Evolutionary conservation across 92 coral and sea anemone species (phyloP).

Genomic region (Palythoa grandiflora): DNA sequence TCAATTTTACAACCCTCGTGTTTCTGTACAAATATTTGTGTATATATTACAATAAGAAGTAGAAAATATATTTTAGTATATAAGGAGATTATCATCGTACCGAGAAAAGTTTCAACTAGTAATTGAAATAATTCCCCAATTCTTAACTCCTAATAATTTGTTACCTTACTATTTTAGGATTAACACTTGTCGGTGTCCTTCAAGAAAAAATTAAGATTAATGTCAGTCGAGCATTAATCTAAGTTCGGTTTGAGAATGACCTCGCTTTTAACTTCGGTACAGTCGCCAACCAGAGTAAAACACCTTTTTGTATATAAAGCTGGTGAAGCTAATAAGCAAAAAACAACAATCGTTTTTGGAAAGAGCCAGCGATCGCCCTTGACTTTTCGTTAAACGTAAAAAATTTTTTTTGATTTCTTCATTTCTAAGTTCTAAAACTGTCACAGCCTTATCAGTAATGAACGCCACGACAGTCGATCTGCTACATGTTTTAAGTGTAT

Average conservation of each 20-base stretch:
- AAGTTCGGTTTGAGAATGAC: not conserved
- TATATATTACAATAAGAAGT: constrained; percentile 13
- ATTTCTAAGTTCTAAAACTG: too few species aligned
- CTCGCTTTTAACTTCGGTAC: not conserved
- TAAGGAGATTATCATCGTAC: constrained; percentile 2
- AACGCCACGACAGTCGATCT: too few species aligned
- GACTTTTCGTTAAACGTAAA: too few species aligned
- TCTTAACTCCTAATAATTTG: not conserved
- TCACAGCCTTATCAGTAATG: too few species aligned
- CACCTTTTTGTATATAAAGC: too few species aligned
- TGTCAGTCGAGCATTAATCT: not conserved
- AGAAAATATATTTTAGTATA: not conserved
- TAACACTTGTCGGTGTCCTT: too few species aligned
- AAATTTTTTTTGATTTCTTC: too few species aligned
- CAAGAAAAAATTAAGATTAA: not conserved
- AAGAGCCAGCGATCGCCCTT: too few species aligned
- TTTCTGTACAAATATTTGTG: constrained; percentile 31
- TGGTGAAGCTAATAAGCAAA: too few species aligned
- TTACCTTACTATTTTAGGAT: not conserved
- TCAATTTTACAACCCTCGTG: constrained; percentile 15
- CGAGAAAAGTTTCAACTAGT: not conserved
- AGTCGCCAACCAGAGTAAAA: too few species aligned
- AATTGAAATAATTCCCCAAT: not conserved
- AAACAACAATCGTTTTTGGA: too few species aligned
- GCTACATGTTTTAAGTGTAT: too few species aligned